Evolutionary conservation across 2,888 invertebrate species (phyloP).

Genomic region (Epirrita christyi): DNA sequence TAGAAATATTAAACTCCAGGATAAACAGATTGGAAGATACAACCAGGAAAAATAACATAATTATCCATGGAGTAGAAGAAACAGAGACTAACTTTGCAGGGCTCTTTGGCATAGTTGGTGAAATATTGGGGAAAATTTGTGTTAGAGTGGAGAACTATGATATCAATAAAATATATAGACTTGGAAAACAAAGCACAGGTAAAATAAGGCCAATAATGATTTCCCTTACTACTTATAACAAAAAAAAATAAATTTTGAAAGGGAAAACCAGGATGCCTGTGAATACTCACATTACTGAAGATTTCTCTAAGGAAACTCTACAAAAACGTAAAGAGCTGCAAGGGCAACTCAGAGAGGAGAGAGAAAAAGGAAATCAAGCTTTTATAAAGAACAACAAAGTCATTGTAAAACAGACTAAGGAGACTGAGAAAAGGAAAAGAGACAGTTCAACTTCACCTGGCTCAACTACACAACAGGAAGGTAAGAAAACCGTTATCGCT

Average conservation of each 20-base stretch:
- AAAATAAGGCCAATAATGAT: conserved; percentile 29
- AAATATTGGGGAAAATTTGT: not conserved
- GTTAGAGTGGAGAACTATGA: conserved; percentile 2
- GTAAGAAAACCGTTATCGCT: no score
- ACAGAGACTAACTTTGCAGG: conserved; percentile 13
- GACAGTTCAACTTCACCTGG: not conserved
- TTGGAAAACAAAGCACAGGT: conserved; percentile 16
- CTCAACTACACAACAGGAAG: no score
- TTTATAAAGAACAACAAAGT: not conserved
- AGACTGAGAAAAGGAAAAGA: not conserved
- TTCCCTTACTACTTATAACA: conserved; percentile 13
- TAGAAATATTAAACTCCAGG: conserved; percentile 23
- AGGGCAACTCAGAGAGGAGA: not conserved
- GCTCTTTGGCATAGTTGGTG: not conserved
- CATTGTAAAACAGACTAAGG: not conserved
- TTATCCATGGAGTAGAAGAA: conserved; percentile 28
- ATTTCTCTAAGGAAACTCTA: conserved; percentile 28
- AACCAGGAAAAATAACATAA: conserved; percentile 25
- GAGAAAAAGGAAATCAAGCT: not conserved
- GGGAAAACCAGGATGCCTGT: conserved; percentile 22
- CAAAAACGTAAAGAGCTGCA: conserved; percentile 2
- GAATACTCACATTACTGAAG: conserved; percentile 25
- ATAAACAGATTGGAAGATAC: conserved; percentile 18
- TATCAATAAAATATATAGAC: conserved; percentile 11
- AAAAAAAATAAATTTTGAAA: conserved; percentile 24